Evolutionary conservation across 2,888 invertebrate species (phyloP).

Genomic region (Aphidoletes aphidimyza): DNA sequence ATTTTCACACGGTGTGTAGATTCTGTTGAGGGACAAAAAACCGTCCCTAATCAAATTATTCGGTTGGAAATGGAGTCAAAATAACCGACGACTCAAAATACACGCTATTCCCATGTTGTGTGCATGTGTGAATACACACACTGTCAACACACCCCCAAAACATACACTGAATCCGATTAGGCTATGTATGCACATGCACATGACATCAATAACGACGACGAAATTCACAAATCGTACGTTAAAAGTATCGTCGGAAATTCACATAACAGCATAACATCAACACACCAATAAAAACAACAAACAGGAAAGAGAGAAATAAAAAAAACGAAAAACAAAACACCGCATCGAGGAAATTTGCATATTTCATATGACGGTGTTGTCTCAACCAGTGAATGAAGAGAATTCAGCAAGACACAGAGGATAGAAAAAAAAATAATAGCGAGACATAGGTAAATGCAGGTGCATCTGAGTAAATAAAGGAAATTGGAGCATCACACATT

Average conservation of each 20-base stretch:
- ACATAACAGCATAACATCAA: too few species aligned
- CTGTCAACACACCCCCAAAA: neutral
- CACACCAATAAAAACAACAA: too few species aligned
- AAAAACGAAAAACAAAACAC: neutral
- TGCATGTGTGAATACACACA: too few species aligned
- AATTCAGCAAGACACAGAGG: neutral
- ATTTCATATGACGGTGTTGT: neutral
- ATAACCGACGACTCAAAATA: conserved; percentile 18
- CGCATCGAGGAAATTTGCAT: conserved; percentile 30
- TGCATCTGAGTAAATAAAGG: conserved; percentile 32
- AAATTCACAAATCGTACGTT: conserved; percentile 10
- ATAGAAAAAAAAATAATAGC: neutral
- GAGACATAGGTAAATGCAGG: neutral
- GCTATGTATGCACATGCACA: conserved; percentile 21
- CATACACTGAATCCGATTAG: conserved; percentile 44
- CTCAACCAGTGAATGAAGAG: neutral
- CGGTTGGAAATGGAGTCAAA: conserved; percentile 36
- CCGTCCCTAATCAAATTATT: conserved; percentile 32
- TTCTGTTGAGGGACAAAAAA: neutral
- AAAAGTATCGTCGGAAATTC: neutral
- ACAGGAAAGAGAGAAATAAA: neutral
- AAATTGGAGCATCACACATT: neutral
- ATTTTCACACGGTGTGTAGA: neutral
- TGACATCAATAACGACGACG: conserved; percentile 4
- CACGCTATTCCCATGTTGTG: neutral